Base-by-base conservation (phyloP, 92 coral and sea anemone genomes). In the Chrysogorgia sp. region DNA sequence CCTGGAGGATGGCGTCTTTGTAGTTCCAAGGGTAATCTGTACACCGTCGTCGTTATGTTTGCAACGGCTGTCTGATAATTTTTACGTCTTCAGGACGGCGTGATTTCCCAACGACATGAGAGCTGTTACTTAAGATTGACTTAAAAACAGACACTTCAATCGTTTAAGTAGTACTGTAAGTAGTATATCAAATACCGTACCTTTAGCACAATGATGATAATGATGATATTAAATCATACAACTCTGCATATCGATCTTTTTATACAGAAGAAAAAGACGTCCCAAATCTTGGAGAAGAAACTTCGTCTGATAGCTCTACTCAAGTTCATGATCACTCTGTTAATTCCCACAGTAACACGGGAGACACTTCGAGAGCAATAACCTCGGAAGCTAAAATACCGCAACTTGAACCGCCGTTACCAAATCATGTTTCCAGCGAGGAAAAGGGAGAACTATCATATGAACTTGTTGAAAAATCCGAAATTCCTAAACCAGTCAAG, bases 211-310 rank as follows among this genome's bases (percentile, higher is more conserved):
- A 47, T 47, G 15, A 47, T n/a, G n/a, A 37, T 37, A 47, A 47
- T 47, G 53, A 47, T 47, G 15, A 6, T 6, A 47, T 7, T 47
- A 15, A n/a, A 15, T 47, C 2, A 47, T 15, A 47, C 53, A 7
- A 15, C 2, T 12, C 6, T 37, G 5, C 5, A 6, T 47, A 15
- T 47, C 15, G 2, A 47, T 47, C n/a, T 15, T 47, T 37, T 37
- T 30, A 19, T 72, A 0, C 26, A 55, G 79, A 26, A 34, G 79
- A 72, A n/a, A 21, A 72, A 28, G 55, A 20, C 7, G 10, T 56
- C 33, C 79, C 79, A 0, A 72, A 72, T 32, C 66, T 72, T 25
- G 79, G 79, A 33, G 43, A 56, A 34, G 65, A 72, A 56, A 5
- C 35, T 56, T 59, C 33, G 26, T 13, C 65, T 9, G 63, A n/a